Base-by-base conservation (phyloP, 2,113 vertebrate genomes). In the Galeopterus variegatus region DNA sequence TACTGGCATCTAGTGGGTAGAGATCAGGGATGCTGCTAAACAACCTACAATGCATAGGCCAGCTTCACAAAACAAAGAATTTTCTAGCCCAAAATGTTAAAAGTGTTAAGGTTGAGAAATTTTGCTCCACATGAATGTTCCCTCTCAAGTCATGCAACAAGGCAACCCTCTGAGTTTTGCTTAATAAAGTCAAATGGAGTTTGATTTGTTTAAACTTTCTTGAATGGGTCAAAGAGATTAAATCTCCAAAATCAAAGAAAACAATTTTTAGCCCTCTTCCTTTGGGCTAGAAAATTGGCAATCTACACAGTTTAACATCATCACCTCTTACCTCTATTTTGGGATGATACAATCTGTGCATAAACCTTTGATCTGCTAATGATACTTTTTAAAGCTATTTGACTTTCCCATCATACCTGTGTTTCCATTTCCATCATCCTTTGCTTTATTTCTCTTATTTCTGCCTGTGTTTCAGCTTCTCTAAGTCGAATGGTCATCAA, bases 381-480 rank as follows among this genome's bases (percentile, higher is more conserved):
- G 11, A 48, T 54, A 85, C 41, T 77, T 81, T 88, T 54, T 56
- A 50, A 94, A 81, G 36, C 8, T 48, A 28, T 1, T 31, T 0
- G 21, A 84, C 7, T 58, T 91, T 93, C 28, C 69, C 28, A 89
- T 90, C 92, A 76, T 98, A 99, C 99, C 99, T 99, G 99, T 5
- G 99, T 99, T 98, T 99, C 99, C 98, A 99, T 98, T 98, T 99
- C 99, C 98, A 99, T 99, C 99, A 99, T 99, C 97, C 99, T 99
- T 97, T 99, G 99, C n/a, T 99, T 99, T 28, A 98, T 99, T 98
- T 99, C 99, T 79, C 99, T 98, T 79, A 99, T 98, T 97, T 99
- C 99, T 12, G 99, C 99, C 88, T 99, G 99, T 64, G 99, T 99
- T 98, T 99, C 99, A 3, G 99, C 99, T 97, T 99, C 99, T 86